Evolutionary conservation across 2,888 invertebrate genomes (phyloP).

Genomic region (Ormyrus labotus): DNA sequence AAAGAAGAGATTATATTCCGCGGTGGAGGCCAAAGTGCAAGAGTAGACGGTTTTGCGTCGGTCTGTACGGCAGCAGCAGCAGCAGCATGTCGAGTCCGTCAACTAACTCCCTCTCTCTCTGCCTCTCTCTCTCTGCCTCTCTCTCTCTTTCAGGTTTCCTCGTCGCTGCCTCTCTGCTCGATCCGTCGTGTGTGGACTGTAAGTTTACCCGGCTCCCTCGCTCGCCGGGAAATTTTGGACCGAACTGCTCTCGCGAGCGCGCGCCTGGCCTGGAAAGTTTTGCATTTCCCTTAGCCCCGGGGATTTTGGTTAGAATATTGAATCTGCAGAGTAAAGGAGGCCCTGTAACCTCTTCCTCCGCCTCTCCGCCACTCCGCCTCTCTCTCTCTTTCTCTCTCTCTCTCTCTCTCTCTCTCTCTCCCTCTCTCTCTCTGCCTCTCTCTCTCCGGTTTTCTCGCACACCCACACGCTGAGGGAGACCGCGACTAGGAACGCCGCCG

Average conservation of each 20-base stretch:
- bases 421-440: background rate
- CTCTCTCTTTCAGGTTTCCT: slow-evolving; percentile 9
- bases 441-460: slow-evolving; percentile 10
- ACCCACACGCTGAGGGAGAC: slow-evolving; percentile 12
- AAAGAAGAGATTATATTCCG: slow-evolving; percentile 15
- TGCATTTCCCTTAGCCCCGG: slow-evolving; percentile 72
- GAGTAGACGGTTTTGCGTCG: slow-evolving; percentile 60
- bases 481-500: slow-evolving; percentile 26
- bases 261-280: slow-evolving; percentile 65
- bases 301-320: slow-evolving; percentile 76
- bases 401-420: background rate
- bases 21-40: slow-evolving; percentile 25
- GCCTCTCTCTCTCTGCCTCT: slow-evolving; percentile 31
- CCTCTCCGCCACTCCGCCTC: background rate
- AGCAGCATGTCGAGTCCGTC: slow-evolving; percentile 69
- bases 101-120: slow-evolving; percentile 64
- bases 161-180: slow-evolving; percentile 33
- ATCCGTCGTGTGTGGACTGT: slow-evolving; percentile 66
- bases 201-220: slow-evolving; percentile 65
- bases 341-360: slow-evolving; percentile 67
- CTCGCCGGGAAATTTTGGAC: slow-evolving; percentile 67
- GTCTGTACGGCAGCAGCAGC: slow-evolving; percentile 61
- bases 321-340: slow-evolving; percentile 70
- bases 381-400: slow-evolving; percentile 8
- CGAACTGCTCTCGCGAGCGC: background rate